Percentiles rank a stretch among this genome's conserved stretches.
phyloP scores from a whole-genome alignment of 2,888 invertebrate species.

The Acrocyrtus sp. region DNA sequence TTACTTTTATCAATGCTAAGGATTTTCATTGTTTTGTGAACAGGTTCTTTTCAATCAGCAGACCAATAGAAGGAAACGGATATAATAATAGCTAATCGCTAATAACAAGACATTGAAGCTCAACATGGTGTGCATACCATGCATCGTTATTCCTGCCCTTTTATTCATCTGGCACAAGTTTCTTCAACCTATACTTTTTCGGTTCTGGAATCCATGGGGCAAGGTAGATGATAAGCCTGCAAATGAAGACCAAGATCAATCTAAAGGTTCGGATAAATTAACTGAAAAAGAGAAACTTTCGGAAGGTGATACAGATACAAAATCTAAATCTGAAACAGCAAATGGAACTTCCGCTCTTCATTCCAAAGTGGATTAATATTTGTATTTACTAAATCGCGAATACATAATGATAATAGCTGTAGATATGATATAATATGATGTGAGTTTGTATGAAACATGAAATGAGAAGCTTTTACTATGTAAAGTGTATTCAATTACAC shows the following conservation, averaged over 20 bases:
- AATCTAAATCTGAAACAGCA: neutral
- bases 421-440: too few relatives aligned
- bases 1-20: too few relatives aligned
- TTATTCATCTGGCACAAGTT: constrained; percentile 86
- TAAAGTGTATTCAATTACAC: too few relatives aligned
- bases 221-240: constrained; percentile 70
- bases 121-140: constrained; percentile 83
- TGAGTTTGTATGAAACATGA: too few relatives aligned
- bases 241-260: constrained; percentile 69
- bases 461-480: too few relatives aligned
- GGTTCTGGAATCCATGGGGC: constrained; percentile 83
- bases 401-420: too few relatives aligned
- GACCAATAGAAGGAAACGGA: too few relatives aligned
- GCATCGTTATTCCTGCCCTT: constrained; percentile 84
- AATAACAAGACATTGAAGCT: too few relatives aligned
- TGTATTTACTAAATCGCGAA: neutral
- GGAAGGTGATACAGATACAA: neutral
- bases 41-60: constrained; percentile 13
- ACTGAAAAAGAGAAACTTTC: neutral
- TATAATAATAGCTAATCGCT: too few relatives aligned
- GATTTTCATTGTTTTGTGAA: constrained; percentile 10
- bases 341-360: too few relatives aligned
- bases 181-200: constrained; percentile 82
- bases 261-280: too few relatives aligned
- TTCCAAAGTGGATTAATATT: constrained; percentile 29